Evolutionary conservation across 1,140 invertebrate genomes (phyloP).

Genomic region (Hypothenemus hampei): DNA sequence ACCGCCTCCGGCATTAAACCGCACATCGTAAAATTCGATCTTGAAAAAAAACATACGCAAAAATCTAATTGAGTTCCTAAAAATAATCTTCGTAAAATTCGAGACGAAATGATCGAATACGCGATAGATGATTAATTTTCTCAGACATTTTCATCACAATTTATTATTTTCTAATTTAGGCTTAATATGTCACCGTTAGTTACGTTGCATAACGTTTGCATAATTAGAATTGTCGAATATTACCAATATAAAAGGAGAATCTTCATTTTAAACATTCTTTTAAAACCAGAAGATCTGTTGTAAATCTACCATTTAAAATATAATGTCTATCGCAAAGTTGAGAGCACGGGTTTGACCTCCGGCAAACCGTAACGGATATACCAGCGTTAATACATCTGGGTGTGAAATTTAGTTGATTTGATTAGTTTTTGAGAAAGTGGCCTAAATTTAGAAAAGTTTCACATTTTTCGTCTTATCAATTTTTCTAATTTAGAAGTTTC

Average conservation of each 20-base stretch:
- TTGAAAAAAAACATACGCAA: conserved; percentile 9
- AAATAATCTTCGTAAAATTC: background rate
- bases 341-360: background rate
- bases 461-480: no score
- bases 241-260: no score
- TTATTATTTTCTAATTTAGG: background rate
- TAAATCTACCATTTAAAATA: no score
- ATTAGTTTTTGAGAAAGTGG: background rate
- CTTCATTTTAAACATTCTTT: no score
- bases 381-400: background rate
- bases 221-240: background rate
- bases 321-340: background rate
- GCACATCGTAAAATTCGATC: conserved; percentile 5
- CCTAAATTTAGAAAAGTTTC: background rate
- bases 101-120: conserved; percentile 1
- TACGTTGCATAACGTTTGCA: background rate
- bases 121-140: background rate
- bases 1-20: conserved; percentile 1
- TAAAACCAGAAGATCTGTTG: no score
- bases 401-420: background rate
- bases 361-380: background rate
- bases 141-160: background rate
- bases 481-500: no score
- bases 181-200: background rate
- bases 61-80: conserved; percentile 6